Evolutionary conservation across 2,113 vertebrate genomes (phyloP), one percentile per base, ranked within the genome.

Genomic region (Chlamydotis undulata): DNA sequence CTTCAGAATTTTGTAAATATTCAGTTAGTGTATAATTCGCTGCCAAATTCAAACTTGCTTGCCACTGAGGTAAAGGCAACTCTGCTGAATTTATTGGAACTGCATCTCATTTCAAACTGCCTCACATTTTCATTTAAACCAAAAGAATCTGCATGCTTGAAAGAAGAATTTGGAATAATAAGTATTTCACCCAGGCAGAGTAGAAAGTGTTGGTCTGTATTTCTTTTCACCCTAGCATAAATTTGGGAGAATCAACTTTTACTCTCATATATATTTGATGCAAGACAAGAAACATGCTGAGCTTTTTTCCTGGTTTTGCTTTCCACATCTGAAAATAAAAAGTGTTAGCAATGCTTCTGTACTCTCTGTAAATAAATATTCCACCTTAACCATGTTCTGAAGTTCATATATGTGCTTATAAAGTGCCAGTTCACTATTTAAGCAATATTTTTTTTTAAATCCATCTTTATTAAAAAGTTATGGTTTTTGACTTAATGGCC

Each of bases 361-460:
- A 56, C 10, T 43, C 23, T 77, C 93, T 87, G 56, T 64, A 83
- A 90, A 79, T 77, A 79, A 83, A 79, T 91, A 74, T 57, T 57
- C 24, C 33, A 82, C 70, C 35, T 73, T 93, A 85, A 83, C 59
- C 86, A 39, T 63, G 41, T 74, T 87, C 49, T 81, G n/a, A 69
- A 84, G 67, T 88, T 97, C 93, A 95, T 87, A 50, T 93, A 83
- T 93, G 83, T 96, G 39, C 61, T 75, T 90, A 89, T 64, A 55
- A 93, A 95, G 50, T 87, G 26, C 14, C 39, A 84, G 33, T 91
- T 96, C 31, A 78, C 55, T 94, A 89, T 87, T 91, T 55, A 55
- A 29, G 53, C 26, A 55, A 55, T 17, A 55, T 55, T 28, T 55
- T 28, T 55, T 53, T 53, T 28, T 17, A 91, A 70, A 68, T 35